A percentile compares a stretch with the other conserved stretches of the same genome.
Evolutionary conservation across 2,888 invertebrate genomes (phyloP).

Genomic region (Coelopa pilipes): DNA sequence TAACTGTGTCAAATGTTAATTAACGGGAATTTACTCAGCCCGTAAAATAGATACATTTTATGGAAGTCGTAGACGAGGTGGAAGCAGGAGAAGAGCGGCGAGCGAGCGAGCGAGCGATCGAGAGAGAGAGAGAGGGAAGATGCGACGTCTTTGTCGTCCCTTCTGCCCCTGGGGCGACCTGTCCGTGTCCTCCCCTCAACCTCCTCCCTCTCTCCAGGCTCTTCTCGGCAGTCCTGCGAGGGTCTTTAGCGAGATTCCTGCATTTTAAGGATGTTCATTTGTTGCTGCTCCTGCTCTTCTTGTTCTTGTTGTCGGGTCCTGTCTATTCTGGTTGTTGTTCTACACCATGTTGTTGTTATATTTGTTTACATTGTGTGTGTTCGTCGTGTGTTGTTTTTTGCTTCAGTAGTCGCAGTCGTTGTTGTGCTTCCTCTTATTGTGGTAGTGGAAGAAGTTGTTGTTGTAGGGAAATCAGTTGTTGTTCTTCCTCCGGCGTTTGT

Average conservation of each 20-base stretch:
- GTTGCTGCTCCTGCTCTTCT: neutral
- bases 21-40: constrained; percentile 10
- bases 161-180: neutral
- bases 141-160: neutral
- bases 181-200: neutral
- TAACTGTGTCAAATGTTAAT: constrained; percentile 24
- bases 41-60: neutral
- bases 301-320: neutral
- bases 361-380: neutral
- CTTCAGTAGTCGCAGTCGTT: neutral
- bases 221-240: neutral
- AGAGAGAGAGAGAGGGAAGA: no score
- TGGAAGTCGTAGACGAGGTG: neutral
- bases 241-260: neutral
- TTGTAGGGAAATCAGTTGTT: no score
- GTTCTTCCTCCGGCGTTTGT: no score
- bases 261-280: constrained; percentile 11
- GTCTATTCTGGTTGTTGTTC: neutral
- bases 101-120: no score
- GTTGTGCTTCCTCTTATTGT: no score
- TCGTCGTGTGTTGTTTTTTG: neutral
- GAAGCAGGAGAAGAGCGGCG: no score
- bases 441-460: neutral
- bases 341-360: neutral
- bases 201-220: neutral